These are phyloP conservation scores for Liposcelis brunnea DNA, from an alignment of 2,888 invertebrate species.

Conservation along the genomic window DNA sequence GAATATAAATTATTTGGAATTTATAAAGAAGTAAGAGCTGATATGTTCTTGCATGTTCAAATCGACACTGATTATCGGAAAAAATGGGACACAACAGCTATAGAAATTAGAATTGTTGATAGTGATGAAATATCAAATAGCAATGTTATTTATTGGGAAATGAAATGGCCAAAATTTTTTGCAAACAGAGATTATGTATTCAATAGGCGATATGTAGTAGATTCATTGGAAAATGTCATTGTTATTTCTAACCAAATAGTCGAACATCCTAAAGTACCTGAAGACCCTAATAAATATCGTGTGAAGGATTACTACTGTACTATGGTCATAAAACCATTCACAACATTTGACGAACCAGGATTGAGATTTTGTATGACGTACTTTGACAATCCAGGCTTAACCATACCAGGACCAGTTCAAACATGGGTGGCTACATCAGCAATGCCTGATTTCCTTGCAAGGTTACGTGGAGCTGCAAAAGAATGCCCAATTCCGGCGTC, in stretches of 20 bases:
- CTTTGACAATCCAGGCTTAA: constrained; percentile 70
- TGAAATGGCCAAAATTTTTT: constrained; percentile 74
- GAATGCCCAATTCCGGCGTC: no score
- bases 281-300: constrained; percentile 46
- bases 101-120: constrained; percentile 52
- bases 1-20: constrained; percentile 78
- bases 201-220: constrained; percentile 43
- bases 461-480: constrained; percentile 49
- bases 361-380: constrained; percentile 73
- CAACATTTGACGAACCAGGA: constrained; percentile 42
- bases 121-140: constrained; percentile 39
- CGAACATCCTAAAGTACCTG: constrained; percentile 50
- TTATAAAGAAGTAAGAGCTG: constrained; percentile 58
- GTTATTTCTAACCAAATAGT: constrained; percentile 51
- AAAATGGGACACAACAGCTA: constrained; percentile 64
- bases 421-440: constrained; percentile 53
- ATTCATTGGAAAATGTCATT: constrained; percentile 37
- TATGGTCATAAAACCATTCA: constrained; percentile 62
- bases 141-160: constrained; percentile 75
- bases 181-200: constrained; percentile 77
- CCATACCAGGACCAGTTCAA: constrained; percentile 51
- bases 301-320: constrained; percentile 61
- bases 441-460: constrained; percentile 55
- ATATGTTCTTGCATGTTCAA: constrained; percentile 67
- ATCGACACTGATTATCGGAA: constrained; percentile 61